These are phyloP conservation scores for Bryconaethiops microstoma DNA, from an alignment of 2,797 vertebrate genomes.

Conservation along the genomic window DNA sequence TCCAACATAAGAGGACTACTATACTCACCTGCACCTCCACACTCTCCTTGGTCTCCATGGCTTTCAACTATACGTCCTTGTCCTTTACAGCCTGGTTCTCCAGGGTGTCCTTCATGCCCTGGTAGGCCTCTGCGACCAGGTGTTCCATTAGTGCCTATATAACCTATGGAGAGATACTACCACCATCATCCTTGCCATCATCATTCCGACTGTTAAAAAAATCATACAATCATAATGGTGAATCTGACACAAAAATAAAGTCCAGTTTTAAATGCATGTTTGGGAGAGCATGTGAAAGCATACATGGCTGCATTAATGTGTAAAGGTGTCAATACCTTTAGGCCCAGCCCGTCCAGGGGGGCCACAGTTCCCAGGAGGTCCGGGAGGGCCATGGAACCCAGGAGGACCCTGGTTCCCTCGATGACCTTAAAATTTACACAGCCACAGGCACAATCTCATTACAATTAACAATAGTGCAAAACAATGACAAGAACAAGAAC, in stretches of 20 bases:
- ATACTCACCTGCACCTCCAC: slow-evolving; percentile 54
- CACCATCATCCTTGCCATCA: neutral
- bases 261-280: neutral
- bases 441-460: too few species aligned
- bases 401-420: slow-evolving; percentile 65
- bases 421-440: slow-evolving; percentile 57
- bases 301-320: neutral
- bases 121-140: slow-evolving; percentile 26
- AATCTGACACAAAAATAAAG: neutral
- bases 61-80: neutral
- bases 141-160: slow-evolving; percentile 53
- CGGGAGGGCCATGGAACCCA: slow-evolving; percentile 55
- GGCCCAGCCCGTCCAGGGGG: slow-evolving; percentile 62
- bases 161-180: slow-evolving; percentile 32
- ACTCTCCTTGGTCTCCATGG: slow-evolving; percentile 65
- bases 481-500: too few species aligned
- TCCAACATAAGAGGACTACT: neutral
- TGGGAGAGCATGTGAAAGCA: too few species aligned
- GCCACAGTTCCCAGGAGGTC: slow-evolving; percentile 62
- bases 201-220: too few species aligned
- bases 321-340: slow-evolving; percentile 59
- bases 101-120: slow-evolving; percentile 60
- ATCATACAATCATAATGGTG: too few species aligned
- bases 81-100: slow-evolving; percentile 64
- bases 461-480: too few species aligned